Conservation (phyloP, 2,113 vertebrate species). For the Numida meleagris region DNA sequence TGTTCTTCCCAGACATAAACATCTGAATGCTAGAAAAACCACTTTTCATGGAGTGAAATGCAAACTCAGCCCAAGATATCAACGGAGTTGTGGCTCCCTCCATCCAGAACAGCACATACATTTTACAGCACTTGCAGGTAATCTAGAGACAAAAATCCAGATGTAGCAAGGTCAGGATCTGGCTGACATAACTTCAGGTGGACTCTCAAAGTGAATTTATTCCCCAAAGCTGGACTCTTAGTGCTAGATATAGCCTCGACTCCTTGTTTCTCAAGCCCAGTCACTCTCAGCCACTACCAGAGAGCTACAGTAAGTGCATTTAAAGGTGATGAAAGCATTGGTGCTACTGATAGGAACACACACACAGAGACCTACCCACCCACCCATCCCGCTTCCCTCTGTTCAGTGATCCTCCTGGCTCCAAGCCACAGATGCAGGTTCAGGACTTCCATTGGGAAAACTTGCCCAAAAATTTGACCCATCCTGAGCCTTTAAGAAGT, state of each 20-base stretch:
- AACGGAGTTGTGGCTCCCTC: neutral
- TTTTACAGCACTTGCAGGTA: constrained; percentile 22
- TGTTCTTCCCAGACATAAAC: neutral
- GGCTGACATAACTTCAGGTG: neutral
- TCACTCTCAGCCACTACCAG: constrained; percentile 29
- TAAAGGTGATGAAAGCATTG: constrained; percentile 72
- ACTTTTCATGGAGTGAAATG: neutral
- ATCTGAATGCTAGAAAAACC: neutral
- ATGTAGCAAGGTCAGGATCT: neutral
- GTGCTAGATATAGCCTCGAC: neutral
- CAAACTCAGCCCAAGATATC: neutral
- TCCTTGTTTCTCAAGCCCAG: constrained; percentile 26
- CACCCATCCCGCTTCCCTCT: constrained; percentile 48
- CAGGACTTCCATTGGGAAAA: constrained; percentile 39
- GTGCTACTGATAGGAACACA: constrained; percentile 71
- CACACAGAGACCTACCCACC: constrained; percentile 59
- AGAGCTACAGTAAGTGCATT: constrained; percentile 72
- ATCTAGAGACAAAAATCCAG: neutral
- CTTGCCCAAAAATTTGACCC: constrained; percentile 21
- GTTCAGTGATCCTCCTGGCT: constrained; percentile 46
- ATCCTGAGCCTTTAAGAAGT: constrained; percentile 45
- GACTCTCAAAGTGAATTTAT: neutral
- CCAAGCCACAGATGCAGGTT: constrained; percentile 29
- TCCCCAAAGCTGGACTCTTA: neutral
- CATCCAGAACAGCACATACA: neutral